Evolutionary conservation across 2,797 vertebrate genomes (phyloP), one percentile per base, ranked within the genome.

Genomic region (Aeoliscus strigatus): DNA sequence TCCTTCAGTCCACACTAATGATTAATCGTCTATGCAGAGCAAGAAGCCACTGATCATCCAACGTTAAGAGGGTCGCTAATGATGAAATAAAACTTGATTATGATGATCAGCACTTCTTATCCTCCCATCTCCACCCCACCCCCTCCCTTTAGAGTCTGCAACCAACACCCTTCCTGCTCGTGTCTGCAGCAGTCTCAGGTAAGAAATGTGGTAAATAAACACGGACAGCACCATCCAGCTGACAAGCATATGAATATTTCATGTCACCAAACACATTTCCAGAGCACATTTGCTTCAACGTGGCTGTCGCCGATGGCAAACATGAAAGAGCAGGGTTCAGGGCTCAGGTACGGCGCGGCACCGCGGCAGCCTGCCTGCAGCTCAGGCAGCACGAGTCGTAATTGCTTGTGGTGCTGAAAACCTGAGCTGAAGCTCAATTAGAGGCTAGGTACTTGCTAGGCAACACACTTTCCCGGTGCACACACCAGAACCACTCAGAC

Each of bases 381-480:
- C 61, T 21, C 35, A 36, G 27, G 44, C 54, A 69, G 66, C 39
- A 39, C 15, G 10, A 50, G 47, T 62, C 54, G 45, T 82, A 83
- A 82, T 84, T 83, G 71, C 78, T 74, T 70, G 63, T 61, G 70
- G 71, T 28, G 57, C 50, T 11, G 51, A 39, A n/a, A 64, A 66
- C 78, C 63, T 75, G 66, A 80, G 68, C 73, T 69, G 80, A 83
- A 83, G 64, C 51, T 79, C 70, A 81, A 84, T 84, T 77, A 82
- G 37, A 45, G 55, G 31, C 26, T 1, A 26, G 49, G 39, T 72
- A 37, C 53, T 68, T 62, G 70, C 56, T 53, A 55, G 50, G 54
- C 62, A 60, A 30, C 73, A 37, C 62, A 44, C 69, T 58, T 67
- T 63, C 46, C n/a, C 14, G 2, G 13, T 46, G 1, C 4, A 10